These are phyloP conservation scores for Callipepla californica DNA, from an alignment of 2,113 vertebrate genomes.

Conservation along the genomic window DNA sequence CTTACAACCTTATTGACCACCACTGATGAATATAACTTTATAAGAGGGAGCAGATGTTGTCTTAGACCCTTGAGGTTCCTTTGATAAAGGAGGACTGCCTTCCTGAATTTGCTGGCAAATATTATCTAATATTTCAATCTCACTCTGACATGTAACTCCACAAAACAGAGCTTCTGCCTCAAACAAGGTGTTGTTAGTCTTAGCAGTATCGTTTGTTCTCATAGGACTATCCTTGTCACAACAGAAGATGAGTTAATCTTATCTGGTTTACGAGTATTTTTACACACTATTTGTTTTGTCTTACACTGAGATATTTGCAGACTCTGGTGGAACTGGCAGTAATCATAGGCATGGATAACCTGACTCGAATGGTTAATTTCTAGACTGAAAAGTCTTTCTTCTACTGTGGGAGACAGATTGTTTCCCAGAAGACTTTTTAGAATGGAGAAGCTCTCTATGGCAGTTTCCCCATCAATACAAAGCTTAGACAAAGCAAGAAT, in stretches of 20 bases:
- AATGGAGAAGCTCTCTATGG: background rate
- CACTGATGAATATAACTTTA: background rate
- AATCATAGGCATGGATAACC: background rate
- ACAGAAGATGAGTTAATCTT: background rate
- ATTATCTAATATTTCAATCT: background rate
- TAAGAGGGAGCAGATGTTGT: constrained; percentile 3
- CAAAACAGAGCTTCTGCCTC: background rate
- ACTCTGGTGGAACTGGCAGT: background rate
- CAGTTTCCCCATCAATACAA: constrained; percentile 34
- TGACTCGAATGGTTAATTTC: background rate
- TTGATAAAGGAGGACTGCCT: background rate
- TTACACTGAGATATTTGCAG: background rate
- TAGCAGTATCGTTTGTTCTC: background rate
- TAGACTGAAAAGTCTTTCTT: background rate
- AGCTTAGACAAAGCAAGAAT: background rate
- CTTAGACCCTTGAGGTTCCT: background rate
- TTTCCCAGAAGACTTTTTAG: constrained; percentile 48
- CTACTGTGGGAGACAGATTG: background rate
- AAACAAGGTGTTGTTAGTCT: background rate
- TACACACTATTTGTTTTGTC: background rate
- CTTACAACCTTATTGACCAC: background rate
- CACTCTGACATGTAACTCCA: background rate
- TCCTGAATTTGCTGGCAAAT: background rate
- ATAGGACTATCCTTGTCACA: background rate
- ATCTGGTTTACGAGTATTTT: background rate